phyloP scores from a whole-genome alignment of 2,888 invertebrate genomes.

The Drosophila barbarae region DNA sequence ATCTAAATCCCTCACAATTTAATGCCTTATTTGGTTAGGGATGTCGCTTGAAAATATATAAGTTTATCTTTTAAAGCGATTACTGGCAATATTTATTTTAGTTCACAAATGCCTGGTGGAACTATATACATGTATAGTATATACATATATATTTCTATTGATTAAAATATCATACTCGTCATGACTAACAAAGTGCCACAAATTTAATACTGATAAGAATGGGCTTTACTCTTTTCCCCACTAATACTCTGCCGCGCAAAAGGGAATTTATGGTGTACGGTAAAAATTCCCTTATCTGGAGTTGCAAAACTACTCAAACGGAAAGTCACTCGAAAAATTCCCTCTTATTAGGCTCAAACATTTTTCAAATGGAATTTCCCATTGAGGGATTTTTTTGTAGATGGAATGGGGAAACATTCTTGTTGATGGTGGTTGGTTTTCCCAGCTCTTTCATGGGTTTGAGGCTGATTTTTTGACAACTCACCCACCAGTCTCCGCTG shows the following conservation, averaged over 20 bases:
- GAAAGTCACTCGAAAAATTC: slow-evolving; percentile 32
- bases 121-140: background rate
- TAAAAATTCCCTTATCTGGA: background rate
- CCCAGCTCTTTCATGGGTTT: slow-evolving; percentile 57
- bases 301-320: slow-evolving; percentile 33
- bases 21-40: background rate
- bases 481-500: slow-evolving; percentile 77
- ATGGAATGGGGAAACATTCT: slow-evolving; percentile 20
- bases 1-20: background rate
- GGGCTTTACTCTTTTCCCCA: slow-evolving; percentile 2
- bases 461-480: slow-evolving; percentile 69
- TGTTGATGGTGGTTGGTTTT: slow-evolving; percentile 43
- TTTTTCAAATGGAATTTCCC: slow-evolving; percentile 25
- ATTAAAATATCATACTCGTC: slow-evolving; percentile 14
- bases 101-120: slow-evolving; percentile 1
- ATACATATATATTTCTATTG: background rate
- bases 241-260: background rate
- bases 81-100: slow-evolving; percentile 1
- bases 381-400: slow-evolving; percentile 58
- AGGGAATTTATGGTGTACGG: slow-evolving; percentile 3
- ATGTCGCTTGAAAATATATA: slow-evolving; percentile 19
- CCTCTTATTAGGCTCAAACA: slow-evolving; percentile 28
- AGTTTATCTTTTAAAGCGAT: slow-evolving; percentile 1
- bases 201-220: slow-evolving; percentile 8
- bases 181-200: slow-evolving; percentile 9